These are phyloP conservation scores for Pteruthius melanotis DNA, from an alignment of 2,113 vertebrate genomes.

Conservation along the genomic window DNA sequence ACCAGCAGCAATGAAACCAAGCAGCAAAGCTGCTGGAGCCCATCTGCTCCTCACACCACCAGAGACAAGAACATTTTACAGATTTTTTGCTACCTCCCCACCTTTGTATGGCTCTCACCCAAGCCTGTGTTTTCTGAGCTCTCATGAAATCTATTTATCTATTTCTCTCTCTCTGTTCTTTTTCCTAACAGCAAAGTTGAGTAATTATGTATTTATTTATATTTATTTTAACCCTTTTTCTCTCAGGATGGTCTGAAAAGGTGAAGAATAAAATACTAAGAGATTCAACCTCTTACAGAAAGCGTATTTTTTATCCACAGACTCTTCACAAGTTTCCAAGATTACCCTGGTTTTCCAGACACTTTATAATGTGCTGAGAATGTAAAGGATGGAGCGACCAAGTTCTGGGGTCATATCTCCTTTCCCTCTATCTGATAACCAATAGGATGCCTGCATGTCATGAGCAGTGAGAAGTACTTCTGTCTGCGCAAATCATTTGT, in stretches of 20 bases:
- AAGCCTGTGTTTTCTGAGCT: neutral
- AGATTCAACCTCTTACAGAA: neutral
- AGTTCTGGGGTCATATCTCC: neutral
- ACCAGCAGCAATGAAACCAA: neutral
- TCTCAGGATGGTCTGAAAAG: neutral
- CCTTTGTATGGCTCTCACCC: neutral
- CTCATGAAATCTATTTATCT: neutral
- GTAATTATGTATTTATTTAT: neutral
- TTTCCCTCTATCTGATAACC: neutral
- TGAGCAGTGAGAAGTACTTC: neutral
- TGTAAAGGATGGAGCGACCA: neutral
- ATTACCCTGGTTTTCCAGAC: neutral
- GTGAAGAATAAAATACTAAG: neutral
- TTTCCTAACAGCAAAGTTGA: neutral
- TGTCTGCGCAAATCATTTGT: neutral
- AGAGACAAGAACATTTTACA: neutral
- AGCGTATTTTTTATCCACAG: neutral
- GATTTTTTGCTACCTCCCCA: neutral
- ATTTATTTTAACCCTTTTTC: neutral
- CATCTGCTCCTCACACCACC: neutral
- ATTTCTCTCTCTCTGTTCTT: neutral
- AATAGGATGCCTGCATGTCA: neutral
- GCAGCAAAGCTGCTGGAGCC: neutral
- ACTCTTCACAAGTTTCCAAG: neutral
- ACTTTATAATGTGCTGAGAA: neutral